Base-by-base conservation (phyloP, 92 coral and sea anemone genomes). In the Desmophyllum pertusum region DNA sequence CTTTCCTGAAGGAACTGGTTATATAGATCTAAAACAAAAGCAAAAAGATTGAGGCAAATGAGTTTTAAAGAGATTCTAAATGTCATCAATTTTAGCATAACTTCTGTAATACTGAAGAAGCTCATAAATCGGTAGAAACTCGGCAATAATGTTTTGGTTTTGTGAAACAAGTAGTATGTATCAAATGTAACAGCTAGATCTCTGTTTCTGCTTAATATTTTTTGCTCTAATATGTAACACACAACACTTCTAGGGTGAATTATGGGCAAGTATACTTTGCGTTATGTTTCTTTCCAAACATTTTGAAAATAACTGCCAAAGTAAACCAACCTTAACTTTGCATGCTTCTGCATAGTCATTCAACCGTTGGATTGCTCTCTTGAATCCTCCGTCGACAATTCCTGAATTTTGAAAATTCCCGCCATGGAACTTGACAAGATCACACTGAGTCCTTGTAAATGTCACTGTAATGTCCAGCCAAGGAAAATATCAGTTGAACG, bases 1-100 rank as follows among this genome's bases (percentile, higher is more conserved):
- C 37, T 43, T 81, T 66, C 53, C 91, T 68, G 84, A 76, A 90
- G 23, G 93, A 90, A 14, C 90, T 86, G 25, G 85, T 81, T 29
- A 90, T 46, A 84, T 87, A 30, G 17, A 90, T 61, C 93, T 90
- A 38, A 19, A 46, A 50, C 19, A 27, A 23, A 35, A 69, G n/a
- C n/a, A n/a, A n/a, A n/a, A 37, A 7, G 5, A 14, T 69, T 21
- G 63, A 57, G 2, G 63, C 63, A 57, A 21, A n/a, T 57, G 29
- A 57, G 6, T n/a, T 23, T 21, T n/a, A n/a, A n/a, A n/a, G 21
- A 48, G 2, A 52, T 18, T 25, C 1, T 3, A 23, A 57, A 5
- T 6, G 72, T 2, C 8, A 33, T 11, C 31, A 14, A 35, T 14
- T 67, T 25, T 67, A 31, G 41, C 40, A 11, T 6, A n/a, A 50